Evolutionary conservation across 2,113 vertebrate genomes (phyloP).

Genomic region (Myrmecophaga tridactyla): DNA sequence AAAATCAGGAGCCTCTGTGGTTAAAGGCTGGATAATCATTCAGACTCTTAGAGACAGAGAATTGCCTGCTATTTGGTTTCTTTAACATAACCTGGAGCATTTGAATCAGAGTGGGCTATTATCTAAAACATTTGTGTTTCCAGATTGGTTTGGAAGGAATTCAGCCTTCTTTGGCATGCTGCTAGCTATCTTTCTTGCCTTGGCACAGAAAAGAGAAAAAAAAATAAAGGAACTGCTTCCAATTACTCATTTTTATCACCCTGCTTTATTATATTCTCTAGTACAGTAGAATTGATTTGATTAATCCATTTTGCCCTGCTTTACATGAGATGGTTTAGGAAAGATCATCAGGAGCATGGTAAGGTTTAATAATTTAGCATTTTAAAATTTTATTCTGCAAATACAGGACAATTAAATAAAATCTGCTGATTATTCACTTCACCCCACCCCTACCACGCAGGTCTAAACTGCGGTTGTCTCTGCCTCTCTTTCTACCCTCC

Average conservation of each 20-base stretch:
- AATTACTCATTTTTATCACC: neutral
- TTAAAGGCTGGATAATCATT: neutral
- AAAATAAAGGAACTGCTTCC: neutral
- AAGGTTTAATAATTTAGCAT: neutral
- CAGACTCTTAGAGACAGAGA: neutral
- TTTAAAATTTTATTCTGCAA: neutral
- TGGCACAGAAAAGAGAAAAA: neutral
- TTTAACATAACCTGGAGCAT: neutral
- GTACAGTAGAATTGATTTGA: neutral
- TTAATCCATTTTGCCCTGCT: neutral
- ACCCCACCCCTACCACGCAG: too few species aligned
- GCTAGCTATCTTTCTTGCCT: neutral
- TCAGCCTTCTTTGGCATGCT: neutral
- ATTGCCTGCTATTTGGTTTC: neutral
- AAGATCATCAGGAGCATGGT: neutral
- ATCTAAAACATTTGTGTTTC: neutral
- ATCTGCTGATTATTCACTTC: neutral
- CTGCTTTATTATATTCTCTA: neutral
- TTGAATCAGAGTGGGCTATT: neutral
- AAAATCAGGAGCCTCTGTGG: neutral
- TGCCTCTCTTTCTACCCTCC: too few species aligned
- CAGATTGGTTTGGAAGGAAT: neutral
- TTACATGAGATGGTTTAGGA: neutral
- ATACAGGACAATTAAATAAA: neutral
- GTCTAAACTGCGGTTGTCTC: fast-evolving